A percentile compares a stretch with the other conserved stretches of the same genome.
These are phyloP conservation scores for Oriolus oriolus DNA, from an alignment of 2,113 vertebrate species.

Conservation along the genomic window DNA sequence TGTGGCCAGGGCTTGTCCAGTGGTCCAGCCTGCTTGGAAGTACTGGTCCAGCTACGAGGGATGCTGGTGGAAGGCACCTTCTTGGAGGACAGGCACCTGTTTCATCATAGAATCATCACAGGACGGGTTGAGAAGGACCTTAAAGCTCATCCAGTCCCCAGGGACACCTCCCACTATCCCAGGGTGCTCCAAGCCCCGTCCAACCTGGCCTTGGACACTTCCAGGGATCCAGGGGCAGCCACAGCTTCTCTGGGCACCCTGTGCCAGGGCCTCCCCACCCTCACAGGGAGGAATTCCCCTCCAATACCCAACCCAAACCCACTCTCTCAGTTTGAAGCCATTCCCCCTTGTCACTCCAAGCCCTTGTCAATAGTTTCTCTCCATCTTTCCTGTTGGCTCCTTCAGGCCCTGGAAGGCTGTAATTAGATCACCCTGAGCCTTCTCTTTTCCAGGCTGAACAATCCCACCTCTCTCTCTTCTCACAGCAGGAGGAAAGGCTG, in stretches of 20 bases:
- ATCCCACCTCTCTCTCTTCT: background rate
- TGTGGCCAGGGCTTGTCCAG: background rate
- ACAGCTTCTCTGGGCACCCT: background rate
- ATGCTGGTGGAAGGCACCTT: background rate
- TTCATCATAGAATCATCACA: background rate
- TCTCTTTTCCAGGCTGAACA: background rate
- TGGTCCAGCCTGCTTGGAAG: background rate
- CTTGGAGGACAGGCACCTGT: background rate
- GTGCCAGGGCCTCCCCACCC: background rate
- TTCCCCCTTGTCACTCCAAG: background rate
- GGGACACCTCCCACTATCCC: background rate
- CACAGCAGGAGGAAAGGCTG: background rate
- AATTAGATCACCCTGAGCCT: background rate
- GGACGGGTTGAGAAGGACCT: background rate
- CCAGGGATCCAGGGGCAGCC: background rate
- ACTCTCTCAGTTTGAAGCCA: too few species aligned
- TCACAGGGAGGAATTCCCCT: fast-evolving
- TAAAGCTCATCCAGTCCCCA: fast-evolving
- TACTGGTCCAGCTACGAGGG: background rate
- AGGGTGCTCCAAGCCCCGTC: fast-evolving
- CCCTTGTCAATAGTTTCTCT: background rate
- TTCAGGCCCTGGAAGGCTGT: background rate
- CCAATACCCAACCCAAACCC: background rate
- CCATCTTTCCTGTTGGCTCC: background rate
- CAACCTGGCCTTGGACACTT: background rate